phyloP scores from a whole-genome alignment of 1,140 invertebrate genomes.

The Kradibia gibbosae region DNA sequence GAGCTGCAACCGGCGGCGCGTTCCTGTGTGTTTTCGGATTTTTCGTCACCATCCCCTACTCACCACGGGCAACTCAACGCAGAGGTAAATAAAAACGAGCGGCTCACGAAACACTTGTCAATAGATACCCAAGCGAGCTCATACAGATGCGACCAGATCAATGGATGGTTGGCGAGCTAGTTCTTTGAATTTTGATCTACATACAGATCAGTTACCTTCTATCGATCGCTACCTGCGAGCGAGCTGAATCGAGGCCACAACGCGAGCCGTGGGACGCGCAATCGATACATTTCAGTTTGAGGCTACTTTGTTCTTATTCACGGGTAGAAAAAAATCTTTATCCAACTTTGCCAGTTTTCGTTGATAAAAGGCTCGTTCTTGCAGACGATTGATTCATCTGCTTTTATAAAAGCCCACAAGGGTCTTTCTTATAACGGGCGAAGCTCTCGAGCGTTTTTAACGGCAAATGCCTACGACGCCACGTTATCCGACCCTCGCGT shows the following conservation, averaged over 20 bases:
- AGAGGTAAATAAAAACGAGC: too few species aligned
- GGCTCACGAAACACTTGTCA: neutral
- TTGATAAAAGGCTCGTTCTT: neutral
- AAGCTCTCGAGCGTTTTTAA: too few species aligned
- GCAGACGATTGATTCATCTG: too few species aligned
- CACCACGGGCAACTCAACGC: too few species aligned
- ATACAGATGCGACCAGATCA: neutral
- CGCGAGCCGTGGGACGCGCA: neutral
- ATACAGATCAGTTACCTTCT: slow-evolving; percentile 47
- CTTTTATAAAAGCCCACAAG: too few species aligned
- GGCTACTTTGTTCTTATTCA: slow-evolving; percentile 30
- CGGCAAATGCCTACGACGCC: neutral
- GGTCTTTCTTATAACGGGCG: too few species aligned
- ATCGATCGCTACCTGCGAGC: slow-evolving; percentile 35
- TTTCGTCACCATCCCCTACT: too few species aligned
- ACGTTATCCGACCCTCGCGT: neutral
- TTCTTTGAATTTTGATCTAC: slow-evolving; percentile 42
- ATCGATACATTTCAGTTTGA: slow-evolving; percentile 40
- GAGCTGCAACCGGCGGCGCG: too few species aligned
- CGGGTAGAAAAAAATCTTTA: slow-evolving; percentile 13
- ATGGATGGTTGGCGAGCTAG: neutral
- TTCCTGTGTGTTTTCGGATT: too few species aligned
- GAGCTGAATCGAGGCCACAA: slow-evolving; percentile 36
- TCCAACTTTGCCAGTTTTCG: neutral
- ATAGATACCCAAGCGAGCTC: neutral